phyloP scores from a whole-genome alignment of 1,140 invertebrate species.

The Dermatophagoides farinae region DNA sequence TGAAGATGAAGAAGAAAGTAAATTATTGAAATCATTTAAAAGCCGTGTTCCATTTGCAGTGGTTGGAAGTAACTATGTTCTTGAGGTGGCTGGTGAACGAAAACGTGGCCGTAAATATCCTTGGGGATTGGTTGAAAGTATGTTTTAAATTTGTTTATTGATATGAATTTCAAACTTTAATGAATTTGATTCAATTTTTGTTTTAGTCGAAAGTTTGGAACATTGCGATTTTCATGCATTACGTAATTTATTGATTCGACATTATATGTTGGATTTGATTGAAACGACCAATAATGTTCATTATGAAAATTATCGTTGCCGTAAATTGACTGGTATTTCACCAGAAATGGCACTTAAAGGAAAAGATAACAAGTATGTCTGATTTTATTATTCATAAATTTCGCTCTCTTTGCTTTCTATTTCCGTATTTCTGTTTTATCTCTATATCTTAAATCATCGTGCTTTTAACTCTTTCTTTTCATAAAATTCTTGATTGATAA shows the following conservation, averaged over 20 bases:
- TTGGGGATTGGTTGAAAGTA: conserved; percentile 87
- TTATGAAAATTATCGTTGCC: conserved; percentile 40
- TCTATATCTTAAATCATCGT: not conserved
- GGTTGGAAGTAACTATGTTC: conserved; percentile 87
- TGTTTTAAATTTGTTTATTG: conserved; percentile 4
- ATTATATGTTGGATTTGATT: conserved; percentile 32
- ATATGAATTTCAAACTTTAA: too few species aligned
- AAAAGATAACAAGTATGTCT: conserved; percentile 57
- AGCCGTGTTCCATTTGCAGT: conserved; percentile 84
- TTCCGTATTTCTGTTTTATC: not conserved
- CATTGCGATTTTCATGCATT: conserved; percentile 97
- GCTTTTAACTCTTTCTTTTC: not conserved
- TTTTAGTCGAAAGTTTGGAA: conserved; percentile 83
- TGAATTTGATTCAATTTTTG: conserved; percentile 18
- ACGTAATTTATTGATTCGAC: conserved; percentile 72
- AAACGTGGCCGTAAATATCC: conserved; percentile 81
- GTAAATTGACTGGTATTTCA: conserved; percentile 58
- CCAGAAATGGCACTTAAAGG: conserved; percentile 52
- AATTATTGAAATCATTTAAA: conserved; percentile 47
- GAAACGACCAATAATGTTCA: conserved; percentile 35
- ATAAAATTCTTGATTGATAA: not conserved
- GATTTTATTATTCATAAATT: not conserved
- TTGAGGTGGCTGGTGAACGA: conserved; percentile 37
- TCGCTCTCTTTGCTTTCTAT: not conserved
- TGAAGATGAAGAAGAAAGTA: conserved; percentile 43